A percentile compares a stretch with the other conserved stretches of the same genome.
Evolutionary conservation across 2,113 vertebrate genomes (phyloP).

Genomic region (Paralichthys olivaceus): DNA sequence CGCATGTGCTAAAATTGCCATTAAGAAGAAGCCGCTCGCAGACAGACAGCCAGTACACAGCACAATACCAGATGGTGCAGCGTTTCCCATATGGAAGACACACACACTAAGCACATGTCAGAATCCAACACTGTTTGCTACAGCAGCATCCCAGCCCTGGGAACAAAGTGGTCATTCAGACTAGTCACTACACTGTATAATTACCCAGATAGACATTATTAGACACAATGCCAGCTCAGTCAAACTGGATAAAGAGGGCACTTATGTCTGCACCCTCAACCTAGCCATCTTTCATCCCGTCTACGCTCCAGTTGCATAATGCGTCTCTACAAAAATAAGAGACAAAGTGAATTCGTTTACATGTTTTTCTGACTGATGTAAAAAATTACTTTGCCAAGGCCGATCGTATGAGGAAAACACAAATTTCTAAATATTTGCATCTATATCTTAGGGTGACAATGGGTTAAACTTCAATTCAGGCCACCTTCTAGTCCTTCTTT

Average conservation of each 20-base stretch:
- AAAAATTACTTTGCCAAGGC: conserved; percentile 38
- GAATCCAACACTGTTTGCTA: conserved; percentile 81
- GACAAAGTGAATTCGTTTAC: conserved; percentile 32
- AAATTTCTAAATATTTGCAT: background rate
- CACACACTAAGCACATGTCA: conserved; percentile 80
- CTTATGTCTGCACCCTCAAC: conserved; percentile 87
- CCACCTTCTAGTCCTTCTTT: conserved; percentile 43
- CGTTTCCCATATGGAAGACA: conserved; percentile 80
- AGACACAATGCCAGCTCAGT: conserved; percentile 94
- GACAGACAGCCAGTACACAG: conserved; percentile 71
- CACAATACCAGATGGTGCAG: conserved; percentile 80
- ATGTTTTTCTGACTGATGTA: conserved; percentile 27
- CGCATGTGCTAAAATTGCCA: conserved; percentile 63
- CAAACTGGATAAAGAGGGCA: conserved; percentile 90
- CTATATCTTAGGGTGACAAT: background rate
- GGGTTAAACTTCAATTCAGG: conserved; percentile 32
- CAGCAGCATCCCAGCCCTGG: conserved; percentile 82
- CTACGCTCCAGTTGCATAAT: conserved; percentile 59
- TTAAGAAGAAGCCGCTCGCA: conserved; percentile 65
- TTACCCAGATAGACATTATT: conserved; percentile 90
- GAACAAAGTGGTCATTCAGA: conserved; percentile 96
- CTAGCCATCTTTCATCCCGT: conserved; percentile 63
- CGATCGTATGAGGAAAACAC: conserved; percentile 29
- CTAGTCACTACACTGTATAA: conserved; percentile 84
- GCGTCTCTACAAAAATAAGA: conserved; percentile 45